phyloP scores from a whole-genome alignment of 2,888 invertebrate genomes.

The Drosophila mimica region DNA sequence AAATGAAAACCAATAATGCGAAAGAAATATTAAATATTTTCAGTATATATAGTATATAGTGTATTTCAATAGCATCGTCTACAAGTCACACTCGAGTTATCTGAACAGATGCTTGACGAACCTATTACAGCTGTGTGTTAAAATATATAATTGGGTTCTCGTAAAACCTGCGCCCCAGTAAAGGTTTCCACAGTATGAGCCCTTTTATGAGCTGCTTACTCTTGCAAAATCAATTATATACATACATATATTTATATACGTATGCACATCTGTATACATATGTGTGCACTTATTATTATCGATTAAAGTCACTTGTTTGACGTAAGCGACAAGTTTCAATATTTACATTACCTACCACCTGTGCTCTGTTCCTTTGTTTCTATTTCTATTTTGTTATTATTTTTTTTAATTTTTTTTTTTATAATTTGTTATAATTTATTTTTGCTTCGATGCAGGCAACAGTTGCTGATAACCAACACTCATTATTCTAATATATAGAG shows the following conservation, averaged over 20 bases:
- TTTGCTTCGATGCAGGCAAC: slow-evolving; percentile 8
- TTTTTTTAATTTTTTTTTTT: slow-evolving; percentile 7
- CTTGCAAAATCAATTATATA: slow-evolving; percentile 20
- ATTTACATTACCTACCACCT: slow-evolving; percentile 34
- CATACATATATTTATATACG: background rate
- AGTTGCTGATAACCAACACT: slow-evolving; percentile 22
- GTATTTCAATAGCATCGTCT: background rate
- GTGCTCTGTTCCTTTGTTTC: slow-evolving; percentile 11
- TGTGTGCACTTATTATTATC: slow-evolving; percentile 16
- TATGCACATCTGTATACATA: background rate
- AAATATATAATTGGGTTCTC: slow-evolving; percentile 6
- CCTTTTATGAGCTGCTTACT: slow-evolving; percentile 3
- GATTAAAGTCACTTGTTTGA: slow-evolving; percentile 41
- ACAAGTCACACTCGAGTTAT: background rate
- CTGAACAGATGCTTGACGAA: slow-evolving; percentile 7
- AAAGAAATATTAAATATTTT: background rate
- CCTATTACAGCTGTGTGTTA: slow-evolving; percentile 13
- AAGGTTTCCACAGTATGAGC: background rate
- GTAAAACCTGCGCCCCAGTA: background rate
- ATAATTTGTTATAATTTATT: slow-evolving; percentile 1
- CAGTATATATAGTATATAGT: background rate
- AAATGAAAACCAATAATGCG: background rate
- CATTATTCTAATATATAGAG: background rate
- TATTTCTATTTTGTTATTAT: slow-evolving; percentile 3
- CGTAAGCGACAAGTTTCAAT: slow-evolving; percentile 37